Conservation (phyloP, 2,797 vertebrate species). For the Denticeps clupeoides region DNA sequence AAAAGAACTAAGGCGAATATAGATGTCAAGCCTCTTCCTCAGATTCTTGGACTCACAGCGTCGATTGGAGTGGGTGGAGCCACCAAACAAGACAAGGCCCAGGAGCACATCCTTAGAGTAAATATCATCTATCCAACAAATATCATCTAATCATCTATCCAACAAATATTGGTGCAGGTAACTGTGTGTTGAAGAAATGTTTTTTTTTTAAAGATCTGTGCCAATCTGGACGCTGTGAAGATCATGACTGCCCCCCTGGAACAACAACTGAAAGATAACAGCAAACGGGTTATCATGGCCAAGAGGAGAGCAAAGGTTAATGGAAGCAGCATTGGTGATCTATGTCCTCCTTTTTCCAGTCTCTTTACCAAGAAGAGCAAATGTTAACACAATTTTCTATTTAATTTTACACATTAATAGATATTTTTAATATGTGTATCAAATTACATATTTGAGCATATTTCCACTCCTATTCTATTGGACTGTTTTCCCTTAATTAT, state of each 20-base stretch:
- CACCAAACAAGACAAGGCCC: neutral
- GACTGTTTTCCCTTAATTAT: no score
- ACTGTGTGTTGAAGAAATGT: no score
- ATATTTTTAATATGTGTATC: no score
- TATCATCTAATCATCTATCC: no score
- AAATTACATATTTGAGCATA: no score
- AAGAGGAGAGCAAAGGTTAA: neutral
- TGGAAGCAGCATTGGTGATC: neutral
- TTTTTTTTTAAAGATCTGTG: neutral
- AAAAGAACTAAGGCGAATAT: neutral
- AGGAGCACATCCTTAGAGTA: neutral
- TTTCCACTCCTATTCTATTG: no score
- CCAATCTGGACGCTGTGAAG: neutral
- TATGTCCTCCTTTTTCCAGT: no score
- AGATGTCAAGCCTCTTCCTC: neutral
- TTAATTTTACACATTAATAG: no score
- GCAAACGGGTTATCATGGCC: neutral
- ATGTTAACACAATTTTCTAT: no score
- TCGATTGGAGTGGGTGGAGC: constrained; percentile 41
- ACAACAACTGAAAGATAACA: neutral
- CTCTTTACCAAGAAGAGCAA: no score
- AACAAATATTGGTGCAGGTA: no score
- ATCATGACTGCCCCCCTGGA: neutral
- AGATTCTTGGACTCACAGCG: constrained; percentile 61
- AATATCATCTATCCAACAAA: no score